Conservation (phyloP, 53 echinoderm and acorn worm genomes). For the Actinopyga echinites region DNA sequence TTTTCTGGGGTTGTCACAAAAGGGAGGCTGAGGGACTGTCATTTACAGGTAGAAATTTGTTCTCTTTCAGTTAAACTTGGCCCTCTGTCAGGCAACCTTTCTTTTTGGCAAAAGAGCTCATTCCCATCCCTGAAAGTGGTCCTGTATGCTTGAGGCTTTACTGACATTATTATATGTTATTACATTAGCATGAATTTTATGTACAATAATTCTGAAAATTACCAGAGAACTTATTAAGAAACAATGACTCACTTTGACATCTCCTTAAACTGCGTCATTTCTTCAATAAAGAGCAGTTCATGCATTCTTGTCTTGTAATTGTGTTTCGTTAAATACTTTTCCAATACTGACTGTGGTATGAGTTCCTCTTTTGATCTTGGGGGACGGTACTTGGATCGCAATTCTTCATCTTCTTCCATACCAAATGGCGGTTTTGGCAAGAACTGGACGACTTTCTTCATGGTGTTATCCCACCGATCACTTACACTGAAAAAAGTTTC, state of each 20-base stretch:
- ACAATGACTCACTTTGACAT: slow-evolving; percentile 81
- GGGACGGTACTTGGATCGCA: slow-evolving; percentile 75
- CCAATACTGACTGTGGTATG: slow-evolving; percentile 78
- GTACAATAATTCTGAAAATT: not conserved
- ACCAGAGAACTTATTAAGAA: not conserved
- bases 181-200: not conserved
- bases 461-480: slow-evolving; percentile 89
- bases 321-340: slow-evolving; percentile 87
- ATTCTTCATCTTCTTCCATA: slow-evolving; percentile 82
- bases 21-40: no score
- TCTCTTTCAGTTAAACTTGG: no score
- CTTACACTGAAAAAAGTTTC: slow-evolving; percentile 76
- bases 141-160: no score
- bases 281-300: slow-evolving; percentile 92
- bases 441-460: slow-evolving; percentile 76
- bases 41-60: no score
- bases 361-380: slow-evolving; percentile 85
- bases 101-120: no score
- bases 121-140: no score
- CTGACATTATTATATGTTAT: no score
- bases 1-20: no score
- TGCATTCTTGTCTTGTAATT: slow-evolving; percentile 93
- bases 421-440: slow-evolving; percentile 59
- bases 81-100: no score
- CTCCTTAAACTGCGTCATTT: slow-evolving; percentile 83